phyloP scores from a whole-genome alignment of 2,113 vertebrate genomes.

The Phalacrocorax brasilianus region DNA sequence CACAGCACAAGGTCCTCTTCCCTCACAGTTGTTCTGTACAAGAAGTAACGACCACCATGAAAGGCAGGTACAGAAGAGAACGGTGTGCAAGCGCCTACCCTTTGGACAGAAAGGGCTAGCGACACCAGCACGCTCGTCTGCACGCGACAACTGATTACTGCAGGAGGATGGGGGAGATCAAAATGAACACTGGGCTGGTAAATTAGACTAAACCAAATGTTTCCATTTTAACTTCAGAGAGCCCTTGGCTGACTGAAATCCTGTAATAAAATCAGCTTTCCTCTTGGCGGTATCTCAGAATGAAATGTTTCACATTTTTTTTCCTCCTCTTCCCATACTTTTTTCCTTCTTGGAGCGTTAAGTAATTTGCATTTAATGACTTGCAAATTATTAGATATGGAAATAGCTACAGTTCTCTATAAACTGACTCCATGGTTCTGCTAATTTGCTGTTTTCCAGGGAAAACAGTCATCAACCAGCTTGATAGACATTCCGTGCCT shows the following conservation, averaged over 20 bases:
- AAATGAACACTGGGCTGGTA: neutral
- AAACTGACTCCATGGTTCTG: neutral
- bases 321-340: neutral
- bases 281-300: neutral
- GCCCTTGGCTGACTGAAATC: neutral
- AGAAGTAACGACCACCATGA: neutral
- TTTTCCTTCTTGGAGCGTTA: neutral
- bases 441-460: neutral
- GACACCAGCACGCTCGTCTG: neutral
- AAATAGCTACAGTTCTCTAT: neutral
- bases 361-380: neutral
- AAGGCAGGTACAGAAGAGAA: neutral
- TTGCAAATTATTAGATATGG: neutral
- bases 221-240: neutral
- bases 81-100: no score
- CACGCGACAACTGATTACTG: neutral
- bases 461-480: neutral
- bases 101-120: neutral
- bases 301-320: rapidly evolving
- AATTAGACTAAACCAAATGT: neutral
- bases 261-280: neutral
- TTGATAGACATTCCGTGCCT: neutral
- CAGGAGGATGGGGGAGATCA: neutral
- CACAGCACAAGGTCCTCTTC: neutral
- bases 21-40: no score